phyloP scores from a whole-genome alignment of 2,113 vertebrate genomes.

The Panurus biarmicus region DNA sequence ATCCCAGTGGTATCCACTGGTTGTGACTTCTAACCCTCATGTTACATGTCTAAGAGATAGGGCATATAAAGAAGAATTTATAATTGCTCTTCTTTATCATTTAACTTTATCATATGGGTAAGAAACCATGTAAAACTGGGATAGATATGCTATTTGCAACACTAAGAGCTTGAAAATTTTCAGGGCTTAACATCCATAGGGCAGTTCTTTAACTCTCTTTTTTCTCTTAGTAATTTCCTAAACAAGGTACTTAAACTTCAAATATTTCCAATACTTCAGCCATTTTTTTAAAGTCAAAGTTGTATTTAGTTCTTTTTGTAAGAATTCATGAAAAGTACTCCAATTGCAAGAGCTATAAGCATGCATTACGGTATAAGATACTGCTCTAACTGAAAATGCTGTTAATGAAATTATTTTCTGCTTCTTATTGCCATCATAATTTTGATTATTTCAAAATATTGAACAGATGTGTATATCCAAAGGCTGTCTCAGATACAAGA shows the following conservation, averaged over 20 bases:
- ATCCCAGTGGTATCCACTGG: neutral
- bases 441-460: slow-evolving; percentile 23
- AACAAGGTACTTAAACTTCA: neutral
- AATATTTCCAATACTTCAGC: neutral
- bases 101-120: neutral
- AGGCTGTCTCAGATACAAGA: slow-evolving; percentile 61
- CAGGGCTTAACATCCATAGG: neutral
- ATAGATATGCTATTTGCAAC: neutral
- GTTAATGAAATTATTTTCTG: neutral
- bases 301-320: neutral
- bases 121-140: neutral
- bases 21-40: neutral
- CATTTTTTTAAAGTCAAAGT: neutral
- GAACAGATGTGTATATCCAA: slow-evolving; percentile 34
- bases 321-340: neutral
- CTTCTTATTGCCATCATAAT: neutral
- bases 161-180: neutral
- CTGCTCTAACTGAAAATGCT: neutral
- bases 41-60: neutral
- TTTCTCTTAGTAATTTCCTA: neutral
- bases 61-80: neutral
- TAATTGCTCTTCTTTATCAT: neutral
- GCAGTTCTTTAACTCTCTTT: neutral
- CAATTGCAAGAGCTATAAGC: neutral
- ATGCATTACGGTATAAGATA: neutral